Conservation (phyloP, 2,113 vertebrate genomes). For the chimpanzee (Pan troglodytes) region DNA sequence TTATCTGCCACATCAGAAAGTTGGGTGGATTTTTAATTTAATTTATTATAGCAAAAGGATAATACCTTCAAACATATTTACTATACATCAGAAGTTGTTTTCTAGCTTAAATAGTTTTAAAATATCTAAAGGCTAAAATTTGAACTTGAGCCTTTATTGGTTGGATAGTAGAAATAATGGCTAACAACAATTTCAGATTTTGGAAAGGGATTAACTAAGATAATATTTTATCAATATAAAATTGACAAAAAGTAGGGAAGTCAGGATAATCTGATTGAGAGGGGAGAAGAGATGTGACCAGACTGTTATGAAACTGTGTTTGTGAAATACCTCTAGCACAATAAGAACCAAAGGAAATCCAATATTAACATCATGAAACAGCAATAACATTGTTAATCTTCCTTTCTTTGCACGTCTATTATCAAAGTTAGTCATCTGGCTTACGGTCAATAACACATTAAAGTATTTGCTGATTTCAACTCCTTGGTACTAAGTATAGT, state of each 20-base stretch:
- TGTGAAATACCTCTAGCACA: neutral
- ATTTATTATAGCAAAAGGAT: neutral
- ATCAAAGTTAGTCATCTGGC: neutral
- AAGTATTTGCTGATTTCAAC: conserved; percentile 15
- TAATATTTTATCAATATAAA: conserved; percentile 10
- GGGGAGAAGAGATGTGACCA: neutral
- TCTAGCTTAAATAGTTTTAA: conserved; percentile 19
- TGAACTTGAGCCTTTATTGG: neutral
- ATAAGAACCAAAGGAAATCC: conserved; percentile 7
- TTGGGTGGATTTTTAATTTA: neutral
- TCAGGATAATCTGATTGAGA: neutral
- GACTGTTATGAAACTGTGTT: neutral
- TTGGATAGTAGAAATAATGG: neutral
- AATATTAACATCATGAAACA: neutral
- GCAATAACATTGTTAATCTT: neutral
- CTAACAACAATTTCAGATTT: neutral
- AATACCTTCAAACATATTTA: neutral
- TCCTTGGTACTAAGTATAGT: conserved; percentile 26
- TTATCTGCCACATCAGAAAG: neutral
- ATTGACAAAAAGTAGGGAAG: neutral
- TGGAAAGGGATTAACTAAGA: neutral
- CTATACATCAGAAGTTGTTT: neutral
- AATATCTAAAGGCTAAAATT: conserved; percentile 1
- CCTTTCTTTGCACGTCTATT: neutral
- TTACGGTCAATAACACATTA: neutral